Conservation (phyloP, 35 echinoderm and acorn worm species). For the Lytechinus variegatus region DNA sequence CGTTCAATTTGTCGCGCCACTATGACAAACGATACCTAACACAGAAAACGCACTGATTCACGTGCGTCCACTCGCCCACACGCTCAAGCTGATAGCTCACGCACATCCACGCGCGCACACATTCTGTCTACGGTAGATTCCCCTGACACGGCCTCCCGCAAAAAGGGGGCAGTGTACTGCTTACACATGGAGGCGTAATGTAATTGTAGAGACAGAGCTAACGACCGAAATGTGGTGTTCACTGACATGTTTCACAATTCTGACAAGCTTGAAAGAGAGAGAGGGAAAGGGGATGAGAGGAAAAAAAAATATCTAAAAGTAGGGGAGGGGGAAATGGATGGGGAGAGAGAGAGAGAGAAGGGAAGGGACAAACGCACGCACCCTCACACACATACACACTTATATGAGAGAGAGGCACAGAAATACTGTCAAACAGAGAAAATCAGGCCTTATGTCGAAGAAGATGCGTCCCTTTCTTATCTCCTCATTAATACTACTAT, state of each 20-base stretch:
- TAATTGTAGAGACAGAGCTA: constrained; percentile 23
- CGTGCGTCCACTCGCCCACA: not conserved
- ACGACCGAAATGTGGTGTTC: constrained; percentile 31
- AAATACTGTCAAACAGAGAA: too few species aligned
- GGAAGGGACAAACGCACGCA: not conserved
- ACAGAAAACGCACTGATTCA: not conserved
- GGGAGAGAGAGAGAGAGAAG: not conserved
- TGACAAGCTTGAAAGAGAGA: not conserved
- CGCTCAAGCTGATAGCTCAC: not conserved
- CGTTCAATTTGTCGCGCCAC: constrained; percentile 13
- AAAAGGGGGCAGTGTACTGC: constrained; percentile 16
- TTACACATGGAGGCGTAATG: constrained; percentile 18
- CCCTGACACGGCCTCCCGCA: not conserved
- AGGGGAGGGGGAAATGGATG: not conserved
- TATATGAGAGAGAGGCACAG: too few species aligned
- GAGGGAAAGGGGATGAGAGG: not conserved
- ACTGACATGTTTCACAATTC: constrained; percentile 24
- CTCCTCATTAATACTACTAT: not conserved
- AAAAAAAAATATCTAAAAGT: not conserved
- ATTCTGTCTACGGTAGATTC: not conserved
- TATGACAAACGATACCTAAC: not conserved
- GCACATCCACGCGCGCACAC: constrained; percentile 20
- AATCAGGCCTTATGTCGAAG: too few species aligned
- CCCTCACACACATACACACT: too few species aligned
- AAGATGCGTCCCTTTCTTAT: not conserved